Percentiles rank a stretch among this genome's conserved stretches.
These are phyloP conservation scores for Muscicapa striata DNA, from an alignment of 2,797 vertebrate species.

Conservation along the genomic window DNA sequence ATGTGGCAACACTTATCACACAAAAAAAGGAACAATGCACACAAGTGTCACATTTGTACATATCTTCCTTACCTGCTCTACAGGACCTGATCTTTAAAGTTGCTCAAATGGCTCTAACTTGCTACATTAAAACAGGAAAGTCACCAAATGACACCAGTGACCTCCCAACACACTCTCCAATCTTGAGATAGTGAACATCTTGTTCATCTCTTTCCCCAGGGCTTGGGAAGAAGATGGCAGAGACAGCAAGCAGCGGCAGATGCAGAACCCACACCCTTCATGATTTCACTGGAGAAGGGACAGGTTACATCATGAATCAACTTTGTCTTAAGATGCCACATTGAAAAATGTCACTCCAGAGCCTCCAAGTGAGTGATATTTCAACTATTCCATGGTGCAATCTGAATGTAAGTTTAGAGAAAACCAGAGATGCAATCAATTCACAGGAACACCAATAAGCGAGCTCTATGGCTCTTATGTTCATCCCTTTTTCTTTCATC, in stretches of 20 bases:
- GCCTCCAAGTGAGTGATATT: neutral
- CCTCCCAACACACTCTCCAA: neutral
- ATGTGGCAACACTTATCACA: neutral
- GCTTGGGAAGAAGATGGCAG: neutral
- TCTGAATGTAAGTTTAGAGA: rapidly evolving
- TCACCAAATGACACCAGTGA: neutral
- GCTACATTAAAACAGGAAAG: neutral
- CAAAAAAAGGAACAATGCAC: neutral
- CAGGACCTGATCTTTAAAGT: neutral
- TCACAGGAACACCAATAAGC: neutral
- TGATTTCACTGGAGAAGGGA: neutral
- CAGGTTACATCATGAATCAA: neutral
- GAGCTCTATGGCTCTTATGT: rapidly evolving
- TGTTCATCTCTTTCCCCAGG: neutral
- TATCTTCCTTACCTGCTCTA: neutral
- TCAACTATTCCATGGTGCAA: neutral
- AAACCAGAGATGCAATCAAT: neutral
- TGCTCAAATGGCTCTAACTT: neutral
- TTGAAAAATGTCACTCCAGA: neutral
- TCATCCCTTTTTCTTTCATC: neutral
- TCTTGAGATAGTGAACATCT: neutral
- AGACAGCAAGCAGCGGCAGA: neutral
- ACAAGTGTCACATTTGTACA: neutral
- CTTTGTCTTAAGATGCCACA: neutral
- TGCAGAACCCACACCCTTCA: neutral